phyloP scores from a whole-genome alignment of 2,888 invertebrate species.

The Tiliacea citrago region DNA sequence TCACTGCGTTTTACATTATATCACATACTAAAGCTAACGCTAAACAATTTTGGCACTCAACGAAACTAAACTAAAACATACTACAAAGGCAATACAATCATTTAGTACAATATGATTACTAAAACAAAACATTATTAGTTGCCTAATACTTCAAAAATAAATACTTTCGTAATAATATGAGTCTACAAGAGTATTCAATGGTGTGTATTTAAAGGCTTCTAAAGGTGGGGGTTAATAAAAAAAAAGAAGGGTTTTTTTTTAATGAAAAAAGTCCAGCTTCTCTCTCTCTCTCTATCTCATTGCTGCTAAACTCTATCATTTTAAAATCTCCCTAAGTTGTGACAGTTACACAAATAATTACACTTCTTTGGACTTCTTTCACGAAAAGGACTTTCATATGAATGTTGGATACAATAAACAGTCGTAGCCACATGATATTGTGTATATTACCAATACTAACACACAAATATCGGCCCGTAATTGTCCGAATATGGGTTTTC shows the following conservation, averaged over 20 bases:
- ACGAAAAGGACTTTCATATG: not conserved
- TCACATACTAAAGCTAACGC: conserved; percentile 40
- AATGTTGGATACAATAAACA: conserved; percentile 3
- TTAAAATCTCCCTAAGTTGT: not conserved
- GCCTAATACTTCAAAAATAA: conserved; percentile 45
- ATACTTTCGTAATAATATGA: conserved; percentile 39
- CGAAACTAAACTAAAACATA: conserved; percentile 35
- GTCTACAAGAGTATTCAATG: conserved; percentile 55
- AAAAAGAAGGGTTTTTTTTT: not conserved
- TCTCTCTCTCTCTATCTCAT: too few species aligned
- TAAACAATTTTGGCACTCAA: conserved; percentile 63
- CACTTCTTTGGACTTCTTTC: conserved; percentile 22
- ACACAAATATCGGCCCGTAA: conserved; percentile 4
- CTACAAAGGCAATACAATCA: conserved; percentile 13
- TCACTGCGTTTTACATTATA: conserved; percentile 26
- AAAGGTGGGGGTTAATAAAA: conserved; percentile 46
- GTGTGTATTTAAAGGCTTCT: conserved; percentile 41
- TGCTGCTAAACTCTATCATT: not conserved
- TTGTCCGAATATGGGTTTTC: conserved; percentile 8
- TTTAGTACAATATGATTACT: not conserved
- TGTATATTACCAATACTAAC: conserved; percentile 4
- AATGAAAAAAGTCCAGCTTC: conserved; percentile 8
- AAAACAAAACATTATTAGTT: conserved; percentile 25
- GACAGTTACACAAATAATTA: not conserved
- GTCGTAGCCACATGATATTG: conserved; percentile 41